Conservation (phyloP, 2,888 invertebrate species). For the Nudaria mundana region DNA sequence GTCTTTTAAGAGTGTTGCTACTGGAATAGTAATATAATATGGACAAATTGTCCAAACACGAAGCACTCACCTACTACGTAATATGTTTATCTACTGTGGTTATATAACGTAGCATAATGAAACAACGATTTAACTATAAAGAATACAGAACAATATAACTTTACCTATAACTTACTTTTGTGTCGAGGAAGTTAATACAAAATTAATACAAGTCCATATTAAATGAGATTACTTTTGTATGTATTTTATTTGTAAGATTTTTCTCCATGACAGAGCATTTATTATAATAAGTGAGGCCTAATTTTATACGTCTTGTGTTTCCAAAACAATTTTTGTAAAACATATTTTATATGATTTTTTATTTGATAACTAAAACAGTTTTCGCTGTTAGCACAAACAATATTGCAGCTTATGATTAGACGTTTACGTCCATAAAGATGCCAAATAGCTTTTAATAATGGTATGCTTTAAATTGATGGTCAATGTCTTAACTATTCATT, state of each 20-base stretch:
- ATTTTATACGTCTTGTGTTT: slow-evolving; percentile 58
- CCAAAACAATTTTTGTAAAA: slow-evolving; percentile 45
- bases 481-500: slow-evolving; percentile 39
- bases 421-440: slow-evolving; percentile 75
- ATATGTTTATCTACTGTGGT: slow-evolving; percentile 44
- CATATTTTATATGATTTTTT: slow-evolving; percentile 45
- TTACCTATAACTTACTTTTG: slow-evolving; percentile 27
- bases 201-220: slow-evolving; percentile 32
- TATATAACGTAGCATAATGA: slow-evolving; percentile 52
- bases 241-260: slow-evolving; percentile 61
- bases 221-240: slow-evolving; percentile 51
- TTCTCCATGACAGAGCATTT: slow-evolving; percentile 77
- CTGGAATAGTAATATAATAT: slow-evolving; percentile 69
- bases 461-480: slow-evolving; percentile 46
- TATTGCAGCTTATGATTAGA: slow-evolving; percentile 54
- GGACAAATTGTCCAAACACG: slow-evolving; percentile 41
- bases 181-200: slow-evolving; percentile 33
- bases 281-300: slow-evolving; percentile 73
- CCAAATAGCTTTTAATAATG: slow-evolving; percentile 74
- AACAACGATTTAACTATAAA: slow-evolving; percentile 75
- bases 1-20: slow-evolving; percentile 78
- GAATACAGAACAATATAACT: slow-evolving; percentile 52
- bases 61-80: slow-evolving; percentile 47
- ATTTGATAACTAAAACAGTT: slow-evolving; percentile 31
- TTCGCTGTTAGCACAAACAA: slow-evolving; percentile 50